Percentiles rank a stretch among this genome's conserved stretches.
Conservation (phyloP, 2,888 invertebrate genomes). For the Drosophila falleni region DNA sequence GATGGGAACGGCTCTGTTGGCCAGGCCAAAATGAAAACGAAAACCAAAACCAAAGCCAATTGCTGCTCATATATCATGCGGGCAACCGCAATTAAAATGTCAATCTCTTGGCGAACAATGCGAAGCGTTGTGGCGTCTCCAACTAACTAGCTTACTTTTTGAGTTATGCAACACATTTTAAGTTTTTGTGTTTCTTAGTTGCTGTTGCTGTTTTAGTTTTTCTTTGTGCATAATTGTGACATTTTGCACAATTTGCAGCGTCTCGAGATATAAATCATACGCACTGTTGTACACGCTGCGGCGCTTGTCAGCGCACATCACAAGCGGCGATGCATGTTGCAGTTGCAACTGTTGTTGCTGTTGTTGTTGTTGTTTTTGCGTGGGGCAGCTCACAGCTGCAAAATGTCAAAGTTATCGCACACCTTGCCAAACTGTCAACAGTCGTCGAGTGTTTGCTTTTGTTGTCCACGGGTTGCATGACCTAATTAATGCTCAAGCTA, state of each 20-base stretch:
- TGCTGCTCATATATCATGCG: slow-evolving; percentile 59
- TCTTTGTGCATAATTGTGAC: slow-evolving; percentile 55
- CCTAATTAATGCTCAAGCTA: slow-evolving; percentile 65
- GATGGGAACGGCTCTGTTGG: slow-evolving; percentile 25
- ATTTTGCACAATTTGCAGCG: slow-evolving; percentile 64
- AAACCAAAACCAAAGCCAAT: slow-evolving; percentile 14
- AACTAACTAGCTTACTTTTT: slow-evolving; percentile 15
- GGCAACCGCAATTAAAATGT: slow-evolving; percentile 73
- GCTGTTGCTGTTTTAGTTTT: background rate
- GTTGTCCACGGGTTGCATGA: slow-evolving; percentile 65
- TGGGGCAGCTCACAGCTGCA: slow-evolving; percentile 54
- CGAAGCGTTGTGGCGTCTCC: slow-evolving; percentile 23
- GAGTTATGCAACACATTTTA: slow-evolving; percentile 59
- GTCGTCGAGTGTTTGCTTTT: slow-evolving; percentile 31
- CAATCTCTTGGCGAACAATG: slow-evolving; percentile 59
- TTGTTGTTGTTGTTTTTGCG: slow-evolving; percentile 33
- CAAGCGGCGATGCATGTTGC: slow-evolving; percentile 1
- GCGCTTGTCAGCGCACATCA: slow-evolving; percentile 39
- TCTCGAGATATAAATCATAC: slow-evolving; percentile 72
- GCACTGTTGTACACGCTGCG: slow-evolving; percentile 60
- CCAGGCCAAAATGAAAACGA: slow-evolving; percentile 13
- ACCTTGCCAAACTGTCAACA: slow-evolving; percentile 70
- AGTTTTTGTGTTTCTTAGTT: slow-evolving; percentile 19
- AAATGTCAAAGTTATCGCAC: slow-evolving; percentile 60
- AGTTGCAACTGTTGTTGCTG: slow-evolving; percentile 10